Base-by-base conservation (phyloP, 64 coral and sea anemone species). In the Stylophora pistillata region DNA sequence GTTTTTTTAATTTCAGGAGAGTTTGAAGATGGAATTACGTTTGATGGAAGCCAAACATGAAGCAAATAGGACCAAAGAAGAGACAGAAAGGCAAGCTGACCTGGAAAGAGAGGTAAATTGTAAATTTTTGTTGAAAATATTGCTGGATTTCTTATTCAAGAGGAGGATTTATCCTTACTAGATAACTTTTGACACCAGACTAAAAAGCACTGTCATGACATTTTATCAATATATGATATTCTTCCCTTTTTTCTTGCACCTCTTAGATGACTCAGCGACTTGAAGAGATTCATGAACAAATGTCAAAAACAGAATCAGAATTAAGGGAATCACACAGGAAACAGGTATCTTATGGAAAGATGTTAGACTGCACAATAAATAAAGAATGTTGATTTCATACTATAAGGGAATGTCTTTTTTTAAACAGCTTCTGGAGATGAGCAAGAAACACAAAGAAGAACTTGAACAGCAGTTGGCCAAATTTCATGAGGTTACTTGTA, bases 21-120 rank as follows among this genome's bases (percentile, higher is more conserved):
- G 95, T 81, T 86, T 97, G 23, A 93, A 93, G 68, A 93, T 97
- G 95, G 95, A 97, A 76, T 86, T 97, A 30, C 92, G 82, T 74
- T 78, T 97, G 29, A 93, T 97, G 68, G 90, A 97, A 72, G 95
- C 95, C 47, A 93, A 88, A 75, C 85, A 97, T 85, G 91, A 97
- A 83, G 95, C 95, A 79, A 85, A 78, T n/a, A 93, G 81, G 31
- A 89, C 95, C 29, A 97, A 97, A 58, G 81, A 93, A 31, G 95
- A 97, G 20, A 97, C 82, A 70, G 95, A 97, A 63, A 81, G 82
- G 75, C 91, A 97, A 87, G 91, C 91, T 71, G 91, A 97, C 10
- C 31, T 97, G 13, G 95, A 97, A 76, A 89, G 77, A 76, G 89
- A 95, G 94, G 94, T 95, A 52, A 30, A 15, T 66, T 21, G 21